Percentiles rank a stretch among this genome's conserved stretches.
phyloP scores from a whole-genome alignment of 2,888 invertebrate species.

The Drosophila monieri region DNA sequence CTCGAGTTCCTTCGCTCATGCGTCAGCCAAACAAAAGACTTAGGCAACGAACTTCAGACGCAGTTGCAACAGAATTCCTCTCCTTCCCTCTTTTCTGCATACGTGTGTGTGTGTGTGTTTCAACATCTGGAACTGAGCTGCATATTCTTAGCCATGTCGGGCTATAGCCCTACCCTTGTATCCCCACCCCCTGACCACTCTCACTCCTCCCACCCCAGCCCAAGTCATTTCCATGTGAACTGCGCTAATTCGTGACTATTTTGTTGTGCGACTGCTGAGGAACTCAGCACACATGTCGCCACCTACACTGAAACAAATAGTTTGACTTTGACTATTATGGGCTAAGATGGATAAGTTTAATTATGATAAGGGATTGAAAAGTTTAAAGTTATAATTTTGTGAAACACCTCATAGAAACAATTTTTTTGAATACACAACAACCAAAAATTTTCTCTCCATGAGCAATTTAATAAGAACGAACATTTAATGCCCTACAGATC shows the following conservation, averaged over 20 bases:
- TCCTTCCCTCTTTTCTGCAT: slow-evolving; percentile 6
- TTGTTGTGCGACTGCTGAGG: slow-evolving; percentile 58
- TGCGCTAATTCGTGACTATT: slow-evolving; percentile 78
- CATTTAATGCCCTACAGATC: slow-evolving; percentile 32
- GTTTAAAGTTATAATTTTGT: too few species aligned
- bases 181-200: slow-evolving; percentile 8
- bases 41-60: slow-evolving; percentile 66
- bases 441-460: not conserved
- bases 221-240: slow-evolving; percentile 47
- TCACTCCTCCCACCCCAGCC: slow-evolving; percentile 1
- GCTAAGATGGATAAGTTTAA: too few species aligned
- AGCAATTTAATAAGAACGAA: slow-evolving; percentile 7
- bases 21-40: slow-evolving; percentile 79
- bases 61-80: slow-evolving; percentile 73
- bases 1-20: slow-evolving; percentile 66
- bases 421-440: not conserved
- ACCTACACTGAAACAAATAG: not conserved
- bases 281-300: slow-evolving; percentile 20
- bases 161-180: slow-evolving; percentile 28
- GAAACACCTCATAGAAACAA: too few species aligned
- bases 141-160: slow-evolving; percentile 66
- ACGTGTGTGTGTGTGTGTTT: slow-evolving; percentile 43
- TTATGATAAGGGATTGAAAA: too few species aligned
- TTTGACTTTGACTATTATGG: not conserved
- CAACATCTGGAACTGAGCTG: slow-evolving; percentile 61